These are phyloP conservation scores for Casuarius casuarius DNA, from an alignment of 2,113 vertebrate species.

Conservation along the genomic window DNA sequence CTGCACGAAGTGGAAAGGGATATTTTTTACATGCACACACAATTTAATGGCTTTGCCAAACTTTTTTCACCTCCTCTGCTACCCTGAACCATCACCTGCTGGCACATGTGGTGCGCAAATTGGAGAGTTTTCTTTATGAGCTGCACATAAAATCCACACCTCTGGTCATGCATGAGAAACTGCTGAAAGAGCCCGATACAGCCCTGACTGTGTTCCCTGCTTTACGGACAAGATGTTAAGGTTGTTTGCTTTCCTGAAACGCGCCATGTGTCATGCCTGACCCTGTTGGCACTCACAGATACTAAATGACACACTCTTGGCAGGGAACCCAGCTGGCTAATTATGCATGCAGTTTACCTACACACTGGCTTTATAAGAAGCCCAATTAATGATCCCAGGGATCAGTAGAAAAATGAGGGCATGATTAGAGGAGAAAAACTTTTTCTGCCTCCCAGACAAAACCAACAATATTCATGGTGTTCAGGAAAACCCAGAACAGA, in stretches of 20 bases:
- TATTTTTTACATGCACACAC: conserved; percentile 13
- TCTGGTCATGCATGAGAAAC: conserved; percentile 70
- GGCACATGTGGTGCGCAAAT: conserved; percentile 50
- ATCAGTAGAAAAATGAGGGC: conserved; percentile 46
- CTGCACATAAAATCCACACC: conserved; percentile 75
- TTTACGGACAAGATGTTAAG: conserved; percentile 46
- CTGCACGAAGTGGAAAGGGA: conserved; percentile 9
- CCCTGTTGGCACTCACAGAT: conserved; percentile 49
- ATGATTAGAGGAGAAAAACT: neutral
- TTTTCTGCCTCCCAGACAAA: conserved; percentile 39
- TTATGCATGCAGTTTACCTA: conserved; percentile 55
- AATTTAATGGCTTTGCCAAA: conserved; percentile 58
- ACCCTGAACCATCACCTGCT: conserved; percentile 63
- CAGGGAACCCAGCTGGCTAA: conserved; percentile 54
- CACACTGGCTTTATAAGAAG: conserved; percentile 7
- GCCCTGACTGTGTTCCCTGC: conserved; percentile 39
- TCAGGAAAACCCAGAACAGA: conserved; percentile 1
- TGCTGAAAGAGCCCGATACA: conserved; percentile 52
- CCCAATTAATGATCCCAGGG: conserved; percentile 44
- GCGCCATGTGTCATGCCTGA: conserved; percentile 53
- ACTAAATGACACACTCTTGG: conserved; percentile 48
- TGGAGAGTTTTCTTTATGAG: conserved; percentile 67
- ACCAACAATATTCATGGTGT: neutral
- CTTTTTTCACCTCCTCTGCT: conserved; percentile 50
- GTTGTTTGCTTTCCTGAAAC: conserved; percentile 63